These are phyloP conservation scores for Dunckerocampus dactyliophorus DNA, from an alignment of 2,113 vertebrate species.

Conservation along the genomic window DNA sequence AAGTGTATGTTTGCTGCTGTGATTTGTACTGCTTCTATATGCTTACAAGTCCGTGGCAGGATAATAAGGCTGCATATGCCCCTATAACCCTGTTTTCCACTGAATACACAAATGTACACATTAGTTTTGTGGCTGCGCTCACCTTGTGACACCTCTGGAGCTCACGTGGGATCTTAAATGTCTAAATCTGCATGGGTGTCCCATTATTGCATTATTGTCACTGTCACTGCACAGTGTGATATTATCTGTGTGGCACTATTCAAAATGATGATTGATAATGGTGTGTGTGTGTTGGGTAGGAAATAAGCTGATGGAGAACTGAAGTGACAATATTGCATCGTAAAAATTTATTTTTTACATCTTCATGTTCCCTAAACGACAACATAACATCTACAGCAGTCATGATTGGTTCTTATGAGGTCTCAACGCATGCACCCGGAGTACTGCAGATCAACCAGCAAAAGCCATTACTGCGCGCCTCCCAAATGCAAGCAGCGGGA, in stretches of 20 bases:
- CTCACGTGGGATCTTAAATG: constrained; percentile 1
- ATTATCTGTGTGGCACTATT: constrained; percentile 2
- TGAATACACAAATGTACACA: constrained; percentile 2
- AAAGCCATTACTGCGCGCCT: constrained; percentile 21
- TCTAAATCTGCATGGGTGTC: neutral
- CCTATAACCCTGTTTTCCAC: constrained; percentile 14
- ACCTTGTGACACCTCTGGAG: constrained; percentile 4
- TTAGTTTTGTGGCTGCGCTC: constrained; percentile 2
- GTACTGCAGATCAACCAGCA: constrained; percentile 13
- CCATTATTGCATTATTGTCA: neutral
- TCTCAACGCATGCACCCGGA: constrained; percentile 10
- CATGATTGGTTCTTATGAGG: constrained; percentile 5
- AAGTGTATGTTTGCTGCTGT: neutral
- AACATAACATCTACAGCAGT: neutral
- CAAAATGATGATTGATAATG: neutral
- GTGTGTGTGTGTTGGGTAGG: neutral
- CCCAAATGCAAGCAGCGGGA: constrained; percentile 37
- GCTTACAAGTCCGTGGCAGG: neutral
- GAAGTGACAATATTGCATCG: neutral
- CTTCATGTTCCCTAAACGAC: neutral
- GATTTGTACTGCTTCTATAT: constrained; percentile 5
- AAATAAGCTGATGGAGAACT: neutral
- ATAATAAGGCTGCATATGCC: constrained; percentile 5
- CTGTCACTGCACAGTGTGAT: neutral
- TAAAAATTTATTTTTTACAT: constrained; percentile 14